Conservation (phyloP, 2,113 vertebrate genomes). For the Trochalopteron elliotii region DNA sequence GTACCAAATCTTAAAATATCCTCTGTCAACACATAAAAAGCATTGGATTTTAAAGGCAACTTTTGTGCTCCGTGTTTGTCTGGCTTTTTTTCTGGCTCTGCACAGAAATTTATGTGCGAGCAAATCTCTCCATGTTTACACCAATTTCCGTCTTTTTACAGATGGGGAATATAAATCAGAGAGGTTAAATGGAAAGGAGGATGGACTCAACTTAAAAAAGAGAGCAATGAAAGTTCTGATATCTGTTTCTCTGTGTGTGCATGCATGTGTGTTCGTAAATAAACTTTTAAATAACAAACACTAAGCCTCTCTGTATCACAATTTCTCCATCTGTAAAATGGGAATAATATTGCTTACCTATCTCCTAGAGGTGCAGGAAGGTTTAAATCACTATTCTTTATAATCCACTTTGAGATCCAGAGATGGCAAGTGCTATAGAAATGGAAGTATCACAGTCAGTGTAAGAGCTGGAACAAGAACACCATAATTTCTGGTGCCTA, state of each 20-base stretch:
- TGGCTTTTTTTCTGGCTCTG: not conserved
- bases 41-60: not conserved
- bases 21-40: not conserved
- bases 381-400: constrained; percentile 73
- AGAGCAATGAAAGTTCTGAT: constrained; percentile 9
- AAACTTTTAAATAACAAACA: constrained; percentile 4
- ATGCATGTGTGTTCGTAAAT: not conserved
- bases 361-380: constrained; percentile 69
- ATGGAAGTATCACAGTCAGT: constrained; percentile 70
- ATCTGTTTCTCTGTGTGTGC: not conserved
- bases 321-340: constrained; percentile 72
- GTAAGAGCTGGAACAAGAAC: constrained; percentile 57
- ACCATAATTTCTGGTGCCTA: constrained; percentile 57
- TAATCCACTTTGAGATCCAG: constrained; percentile 73
- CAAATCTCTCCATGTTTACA: not conserved
- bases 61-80: rapidly evolving
- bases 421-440: constrained; percentile 72
- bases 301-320: constrained; percentile 67
- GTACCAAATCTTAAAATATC: not conserved
- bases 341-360: constrained; percentile 70
- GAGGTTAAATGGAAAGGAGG: constrained; percentile 69
- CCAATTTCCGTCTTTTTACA: constrained; percentile 62
- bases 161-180: constrained; percentile 71
- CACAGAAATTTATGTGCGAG: not conserved
- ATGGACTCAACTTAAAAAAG: constrained; percentile 29